Base-by-base conservation (phyloP, 2,888 invertebrate genomes). In the Archaeoteleia sp. region DNA sequence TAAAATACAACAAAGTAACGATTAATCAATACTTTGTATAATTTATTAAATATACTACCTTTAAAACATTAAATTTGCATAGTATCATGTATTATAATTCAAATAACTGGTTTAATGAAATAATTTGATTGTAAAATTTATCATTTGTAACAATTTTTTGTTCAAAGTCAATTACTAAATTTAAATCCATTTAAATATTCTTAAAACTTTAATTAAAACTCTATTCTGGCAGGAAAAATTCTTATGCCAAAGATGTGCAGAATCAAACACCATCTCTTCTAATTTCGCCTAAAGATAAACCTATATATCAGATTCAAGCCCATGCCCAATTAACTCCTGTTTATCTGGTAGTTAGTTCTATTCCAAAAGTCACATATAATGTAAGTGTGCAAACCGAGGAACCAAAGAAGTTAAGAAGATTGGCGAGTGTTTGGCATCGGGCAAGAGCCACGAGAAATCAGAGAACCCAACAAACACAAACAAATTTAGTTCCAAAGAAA, bases 391-490 rank as follows among this genome's bases (percentile, higher is more conserved):
- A 85, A 66, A 85, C 85, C 0, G 84, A 84, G 1, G 81, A 81
- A 6, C 75, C 73, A 9, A 71, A 57, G 49, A 68, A 54, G 39
- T 40, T 54, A 1, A 23, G 29, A 43, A 51, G 27, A 55, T 1
- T 40, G 17, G 9, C 46, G 1, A 49, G 25, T 42, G 5, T 17
- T 0, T 35, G 30, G 9, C 48, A 61, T 1, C 27, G 29, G 12
- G 8, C 42, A 9, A 57, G 57, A 43, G 39, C 15, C 25, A 15
- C 14, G 2, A 48, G 68, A 14, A 76, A 67, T 29, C 73, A 76
- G 37, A 74, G 81, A 55, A 83, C 83, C 0, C 80, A 81, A 10
- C 81, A 85, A 63, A 85, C 85, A 0, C 85, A 85, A 57, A 85
- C 85, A 1, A 75, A 60, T 45, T 48, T 57, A 9, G 60, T 74